Base-by-base conservation (phyloP, 2,797 vertebrate species). In the Pteropus rufus region DNA sequence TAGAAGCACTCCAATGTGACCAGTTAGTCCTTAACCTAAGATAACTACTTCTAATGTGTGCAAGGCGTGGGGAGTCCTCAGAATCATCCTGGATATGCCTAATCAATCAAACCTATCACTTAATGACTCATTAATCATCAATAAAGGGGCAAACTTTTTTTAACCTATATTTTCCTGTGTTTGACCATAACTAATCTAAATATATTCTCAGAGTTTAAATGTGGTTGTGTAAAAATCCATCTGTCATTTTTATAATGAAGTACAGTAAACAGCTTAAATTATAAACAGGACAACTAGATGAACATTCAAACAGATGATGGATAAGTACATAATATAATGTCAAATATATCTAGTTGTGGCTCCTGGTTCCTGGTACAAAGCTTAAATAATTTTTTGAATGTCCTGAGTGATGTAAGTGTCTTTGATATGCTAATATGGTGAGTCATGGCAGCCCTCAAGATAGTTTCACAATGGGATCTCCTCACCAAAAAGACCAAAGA, bases 141-240 rank as follows among this genome's bases (percentile, higher is more conserved):
- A 46, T 2, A 84, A 96, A 70, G 7, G 9, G 12, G 15, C 2
- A 90, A 44, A 29, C 1, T 14, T 65, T 41, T 88, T 95, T 41
- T 79, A 72, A 41, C 11, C 9, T 52, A 15, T 72, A 62, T 92
- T 82, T 92, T 70, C 24, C 64, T 80, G 5, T 81, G 12, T 85
- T 96, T 91, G 16, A 83, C 23, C 3, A 76, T 31, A 88, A 75
- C 26, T 69, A 60, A 86, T 52, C 3, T 49, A 84, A 62, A 39
- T 80, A 52, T 79, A 10, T 85, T 91, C 65, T 24, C 10, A n/a
- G 70, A 79, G 12, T 88, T 94, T 88, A 56, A 79, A 52, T 79
- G 19, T 70, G 7, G 2, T 77, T 75, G 3, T 79, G 3, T 46
- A 31, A 19, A 90, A 87, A 76, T 81, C 2, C 10, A 83, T 31